Conservation (phyloP, 2,888 invertebrate genomes). For the Crematogaster levior region DNA sequence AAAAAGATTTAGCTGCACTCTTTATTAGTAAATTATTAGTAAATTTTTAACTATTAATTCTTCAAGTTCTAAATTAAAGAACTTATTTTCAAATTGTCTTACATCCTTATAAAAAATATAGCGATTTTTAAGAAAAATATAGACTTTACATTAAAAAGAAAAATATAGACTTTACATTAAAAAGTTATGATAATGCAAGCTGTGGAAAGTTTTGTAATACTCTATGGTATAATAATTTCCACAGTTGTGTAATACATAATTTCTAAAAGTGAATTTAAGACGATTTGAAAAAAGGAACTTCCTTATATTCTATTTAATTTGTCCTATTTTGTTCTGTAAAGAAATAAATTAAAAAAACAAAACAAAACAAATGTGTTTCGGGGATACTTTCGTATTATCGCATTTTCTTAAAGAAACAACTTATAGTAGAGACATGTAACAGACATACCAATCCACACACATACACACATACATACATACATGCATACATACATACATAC, state of each 20-base stretch:
- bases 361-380: background rate
- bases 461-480: conserved; percentile 26
- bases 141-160: background rate
- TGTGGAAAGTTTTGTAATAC: background rate
- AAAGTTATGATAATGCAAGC: too few relatives aligned
- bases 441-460: conserved; percentile 20
- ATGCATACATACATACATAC: conserved; percentile 15
- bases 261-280: background rate
- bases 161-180: background rate
- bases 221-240: background rate
- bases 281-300: background rate
- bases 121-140: too few relatives aligned
- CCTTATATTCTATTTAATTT: background rate
- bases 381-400: conserved; percentile 12
- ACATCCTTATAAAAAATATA: background rate
- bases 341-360: background rate
- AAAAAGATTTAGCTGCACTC: background rate
- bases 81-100: conserved; percentile 13
- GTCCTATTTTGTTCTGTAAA: background rate
- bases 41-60: conserved; percentile 5
- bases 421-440: conserved; percentile 8
- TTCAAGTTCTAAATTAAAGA: background rate
- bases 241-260: conserved; percentile 11
- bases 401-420: conserved; percentile 1
- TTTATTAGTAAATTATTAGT: background rate